Conservation (phyloP, 2,113 vertebrate species). For the Toxostoma redivivum region DNA sequence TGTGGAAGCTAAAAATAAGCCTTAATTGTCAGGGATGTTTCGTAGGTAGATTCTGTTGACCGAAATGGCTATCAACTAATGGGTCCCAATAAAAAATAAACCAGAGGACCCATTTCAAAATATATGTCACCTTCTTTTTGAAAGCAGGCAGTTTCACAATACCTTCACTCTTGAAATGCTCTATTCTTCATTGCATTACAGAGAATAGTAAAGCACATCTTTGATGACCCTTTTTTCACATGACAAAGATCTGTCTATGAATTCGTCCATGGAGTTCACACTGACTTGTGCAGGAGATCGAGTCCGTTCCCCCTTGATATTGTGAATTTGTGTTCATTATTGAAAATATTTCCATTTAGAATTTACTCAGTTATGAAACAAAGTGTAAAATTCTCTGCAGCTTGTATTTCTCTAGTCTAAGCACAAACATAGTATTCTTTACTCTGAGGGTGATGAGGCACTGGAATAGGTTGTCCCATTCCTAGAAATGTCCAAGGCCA, state of each 20-base stretch:
- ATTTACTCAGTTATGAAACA: background rate
- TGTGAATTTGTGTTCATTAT: background rate
- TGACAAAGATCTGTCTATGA: background rate
- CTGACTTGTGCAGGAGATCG: background rate
- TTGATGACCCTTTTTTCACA: background rate
- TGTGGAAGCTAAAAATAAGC: background rate
- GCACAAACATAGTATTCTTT: background rate
- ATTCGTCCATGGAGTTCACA: background rate
- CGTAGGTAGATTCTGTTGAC: background rate
- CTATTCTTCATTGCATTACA: background rate
- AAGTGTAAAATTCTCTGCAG: background rate
- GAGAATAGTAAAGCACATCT: background rate
- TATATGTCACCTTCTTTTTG: background rate
- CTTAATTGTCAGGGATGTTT: background rate
- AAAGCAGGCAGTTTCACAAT: background rate
- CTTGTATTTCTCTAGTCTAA: background rate
- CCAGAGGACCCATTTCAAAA: background rate
- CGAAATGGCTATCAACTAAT: background rate
- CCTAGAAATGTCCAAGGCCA: background rate
- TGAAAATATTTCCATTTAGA: background rate
- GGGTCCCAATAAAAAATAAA: background rate
- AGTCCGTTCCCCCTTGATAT: background rate
- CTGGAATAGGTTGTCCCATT: background rate
- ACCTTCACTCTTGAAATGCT: background rate
- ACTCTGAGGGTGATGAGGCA: background rate